Conservation (phyloP, 2,797 vertebrate species). For the Anableps anableps region DNA sequence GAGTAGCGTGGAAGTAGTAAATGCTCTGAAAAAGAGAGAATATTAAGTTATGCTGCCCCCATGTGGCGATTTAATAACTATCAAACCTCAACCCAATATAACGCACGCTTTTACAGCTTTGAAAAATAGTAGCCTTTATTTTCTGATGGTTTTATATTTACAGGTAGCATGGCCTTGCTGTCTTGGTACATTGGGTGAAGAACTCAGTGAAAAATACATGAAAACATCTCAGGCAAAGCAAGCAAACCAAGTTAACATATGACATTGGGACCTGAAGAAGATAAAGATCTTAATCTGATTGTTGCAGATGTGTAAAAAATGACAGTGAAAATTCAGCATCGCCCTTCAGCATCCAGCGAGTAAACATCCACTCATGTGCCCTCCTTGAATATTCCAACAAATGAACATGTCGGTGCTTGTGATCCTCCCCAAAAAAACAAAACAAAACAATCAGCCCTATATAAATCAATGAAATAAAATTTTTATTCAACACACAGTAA, state of each 20-base stretch:
- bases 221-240: slow-evolving; percentile 68
- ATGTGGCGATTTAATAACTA: slow-evolving; percentile 8
- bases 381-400: slow-evolving; percentile 41
- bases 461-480: slow-evolving; percentile 57
- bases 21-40: neutral
- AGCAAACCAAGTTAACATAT: slow-evolving; percentile 48
- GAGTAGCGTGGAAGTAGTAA: neutral
- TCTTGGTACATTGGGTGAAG: slow-evolving; percentile 62
- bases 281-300: slow-evolving; percentile 56
- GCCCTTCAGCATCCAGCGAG: slow-evolving; percentile 73
- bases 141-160: slow-evolving; percentile 76
- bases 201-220: slow-evolving; percentile 55
- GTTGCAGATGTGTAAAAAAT: slow-evolving; percentile 48
- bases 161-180: slow-evolving; percentile 65
- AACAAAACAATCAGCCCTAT: slow-evolving; percentile 44
- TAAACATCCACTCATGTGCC: slow-evolving; percentile 68
- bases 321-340: slow-evolving; percentile 66
- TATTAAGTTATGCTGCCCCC: slow-evolving; percentile 32
- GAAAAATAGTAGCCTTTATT: slow-evolving; percentile 86
- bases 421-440: neutral
- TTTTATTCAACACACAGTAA: slow-evolving; percentile 60
- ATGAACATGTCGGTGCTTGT: slow-evolving; percentile 52
- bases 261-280: slow-evolving; percentile 45
- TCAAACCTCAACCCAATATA: slow-evolving; percentile 2
- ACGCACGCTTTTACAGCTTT: slow-evolving; percentile 44